Base-by-base conservation (phyloP, 2,797 vertebrate genomes). In the Bovichtus diacanthus region DNA sequence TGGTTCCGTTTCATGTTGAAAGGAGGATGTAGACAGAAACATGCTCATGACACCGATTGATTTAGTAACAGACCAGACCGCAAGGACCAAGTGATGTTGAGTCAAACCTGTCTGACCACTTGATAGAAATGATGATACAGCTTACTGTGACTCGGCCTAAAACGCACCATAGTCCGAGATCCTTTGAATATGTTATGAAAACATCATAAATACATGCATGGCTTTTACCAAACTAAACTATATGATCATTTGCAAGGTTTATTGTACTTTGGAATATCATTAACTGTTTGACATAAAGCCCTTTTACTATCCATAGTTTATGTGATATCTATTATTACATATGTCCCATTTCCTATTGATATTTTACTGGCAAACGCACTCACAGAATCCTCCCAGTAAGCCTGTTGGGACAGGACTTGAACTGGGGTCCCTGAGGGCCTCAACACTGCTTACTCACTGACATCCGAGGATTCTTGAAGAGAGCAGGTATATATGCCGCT, bases 381-480 rank as follows among this genome's bases (percentile, higher is more conserved):
- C 34, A 54, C 13, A 49, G 41, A 43, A 55, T 36, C 10, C 41
- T 34, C 25, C 29, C 47, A n/a, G 10, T 31, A 9, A 61, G 18
- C 72, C 8, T 76, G 72, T 51, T 67, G 43, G 36, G 63, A 53
- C 66, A 65, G 6, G 27, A 34, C 36, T 6, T 2, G 21, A 68
- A 5, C 5, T 25, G n/a, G 15, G 46, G 2, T 25, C 61, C 61
- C 49, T 27, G 13, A 71, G 73, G 76, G 56, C n/a, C 9, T 44
- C 12, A 38, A 47, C 9, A 18, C 39, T 46, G 23, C 54, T 62
- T 13, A 39, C 34, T 65, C 74, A 39, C 16, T 31, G 19, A 46
- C 15, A 50, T 15, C 34, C 2, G 0, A 67, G 9, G 8, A 18
- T 27, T 13, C 18, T 8, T 10, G 16, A 55, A 25, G 7, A 74